Evolutionary conservation across 2,888 invertebrate species (phyloP), one percentile per base, ranked within the genome.

Genomic region (Tupiocoris notatus): DNA sequence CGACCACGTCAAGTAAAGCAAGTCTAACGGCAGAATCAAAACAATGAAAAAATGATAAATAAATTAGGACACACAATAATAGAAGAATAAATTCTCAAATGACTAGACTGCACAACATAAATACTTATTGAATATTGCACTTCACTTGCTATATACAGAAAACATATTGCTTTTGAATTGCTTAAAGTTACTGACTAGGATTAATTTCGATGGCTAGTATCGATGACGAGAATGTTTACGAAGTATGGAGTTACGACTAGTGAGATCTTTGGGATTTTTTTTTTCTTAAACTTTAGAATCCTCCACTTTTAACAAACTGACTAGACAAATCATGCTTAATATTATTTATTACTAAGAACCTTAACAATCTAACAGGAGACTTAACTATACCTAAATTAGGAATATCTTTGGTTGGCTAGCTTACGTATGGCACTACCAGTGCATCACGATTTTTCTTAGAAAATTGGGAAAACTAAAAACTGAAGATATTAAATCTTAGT

Each of bases 341-440:
- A n/a, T n/a, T n/a, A n/a, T n/a, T n/a, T n/a, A n/a, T n/a, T n/a
- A n/a, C n/a, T n/a, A n/a, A n/a, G n/a, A n/a, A n/a, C n/a, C n/a
- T n/a, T n/a, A n/a, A n/a, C n/a, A n/a, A n/a, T n/a, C n/a, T n/a
- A n/a, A n/a, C n/a, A n/a, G n/a, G n/a, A 39, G 39, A 39, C 39
- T 39, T 39, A 39, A 39, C n/a, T n/a, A n/a, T 20, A 56, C 24
- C 9, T 65, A 65, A 54, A 12, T 21, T 63, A 73, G 39, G 9
- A 73, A 76, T 66, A 78, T 78, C 78, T 78, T 78, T 78, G 78
- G 78, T 67, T 58, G 64, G 75, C 78, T 78, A 78, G 78, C 78
- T 68, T 71, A 75, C 73, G 73, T 73, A 73, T 73, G 76, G 78
- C 78, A 78, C 78, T 75, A 63, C 9, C 22, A 24, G 78, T 78